These are phyloP conservation scores for Caracal caracal DNA, from an alignment of 2,113 vertebrate genomes.

Conservation along the genomic window DNA sequence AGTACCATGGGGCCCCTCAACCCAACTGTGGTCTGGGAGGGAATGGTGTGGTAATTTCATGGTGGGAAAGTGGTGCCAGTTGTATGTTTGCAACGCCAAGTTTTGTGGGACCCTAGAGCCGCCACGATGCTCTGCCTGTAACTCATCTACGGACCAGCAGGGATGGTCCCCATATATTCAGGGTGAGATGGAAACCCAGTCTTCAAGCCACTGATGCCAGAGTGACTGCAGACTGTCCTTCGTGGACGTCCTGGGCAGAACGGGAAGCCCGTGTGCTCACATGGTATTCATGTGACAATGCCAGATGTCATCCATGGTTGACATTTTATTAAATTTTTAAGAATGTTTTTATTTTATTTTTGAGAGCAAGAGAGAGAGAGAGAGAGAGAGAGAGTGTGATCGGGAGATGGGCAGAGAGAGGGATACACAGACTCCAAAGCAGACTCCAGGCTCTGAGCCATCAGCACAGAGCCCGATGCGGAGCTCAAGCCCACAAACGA, in stretches of 20 bases:
- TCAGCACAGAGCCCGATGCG: no score
- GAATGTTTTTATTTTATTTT: no score
- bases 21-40: accelerated
- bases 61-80: neutral
- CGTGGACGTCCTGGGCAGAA: neutral
- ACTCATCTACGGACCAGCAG: accelerated
- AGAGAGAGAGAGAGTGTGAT: no score
- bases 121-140: accelerated
- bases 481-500: no score
- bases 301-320: accelerated
- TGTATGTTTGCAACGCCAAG: accelerated
- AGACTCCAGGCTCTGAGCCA: no score
- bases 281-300: accelerated
- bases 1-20: accelerated
- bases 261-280: accelerated
- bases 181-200: accelerated
- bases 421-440: no score
- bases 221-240: accelerated
- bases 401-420: no score
- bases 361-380: no score
- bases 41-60: neutral
- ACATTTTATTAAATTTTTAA: no score
- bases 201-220: accelerated
- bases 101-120: neutral
- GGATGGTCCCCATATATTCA: accelerated